phyloP scores from a whole-genome alignment of 2,888 invertebrate species.

The Gandaritis pyraliata region DNA sequence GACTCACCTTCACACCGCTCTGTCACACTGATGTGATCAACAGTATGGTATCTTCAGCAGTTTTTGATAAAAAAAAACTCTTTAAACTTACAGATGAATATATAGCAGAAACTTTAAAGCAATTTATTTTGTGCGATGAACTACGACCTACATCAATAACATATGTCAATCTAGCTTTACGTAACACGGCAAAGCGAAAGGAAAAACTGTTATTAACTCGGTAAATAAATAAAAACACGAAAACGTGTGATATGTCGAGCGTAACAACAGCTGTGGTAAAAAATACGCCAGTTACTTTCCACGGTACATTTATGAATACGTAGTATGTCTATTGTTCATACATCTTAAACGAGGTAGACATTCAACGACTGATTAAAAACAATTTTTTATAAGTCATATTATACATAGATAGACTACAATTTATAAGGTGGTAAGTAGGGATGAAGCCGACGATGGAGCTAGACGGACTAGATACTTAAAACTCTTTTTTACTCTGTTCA shows the following conservation, averaged over 20 bases:
- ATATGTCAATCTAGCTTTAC: not conserved
- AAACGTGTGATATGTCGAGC: conserved; percentile 12
- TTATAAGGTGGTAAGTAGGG: not conserved
- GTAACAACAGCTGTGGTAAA: conserved; percentile 19
- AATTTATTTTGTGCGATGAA: no score
- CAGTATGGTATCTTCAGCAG: no score
- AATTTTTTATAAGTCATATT: not conserved
- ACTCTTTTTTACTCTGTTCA: no score
- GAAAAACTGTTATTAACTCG: conserved; percentile 7
- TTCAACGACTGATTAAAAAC: conserved; percentile 3
- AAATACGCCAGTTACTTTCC: conserved; percentile 11
- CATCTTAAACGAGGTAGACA: not conserved
- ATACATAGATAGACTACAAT: not conserved
- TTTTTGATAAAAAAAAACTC: no score
- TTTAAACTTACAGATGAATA: no score
- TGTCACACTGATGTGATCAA: no score
- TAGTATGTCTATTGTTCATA: not conserved
- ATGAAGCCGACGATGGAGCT: not conserved
- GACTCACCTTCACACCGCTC: no score
- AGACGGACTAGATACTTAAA: not conserved
- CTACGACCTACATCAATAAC: conserved; percentile 13
- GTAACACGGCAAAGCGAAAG: conserved; percentile 6
- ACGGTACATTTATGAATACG: conserved; percentile 3
- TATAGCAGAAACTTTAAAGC: no score
- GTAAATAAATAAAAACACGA: conserved; percentile 13